Evolutionary conservation across 2,888 invertebrate genomes (phyloP).

Genomic region (Tipula confusa): DNA sequence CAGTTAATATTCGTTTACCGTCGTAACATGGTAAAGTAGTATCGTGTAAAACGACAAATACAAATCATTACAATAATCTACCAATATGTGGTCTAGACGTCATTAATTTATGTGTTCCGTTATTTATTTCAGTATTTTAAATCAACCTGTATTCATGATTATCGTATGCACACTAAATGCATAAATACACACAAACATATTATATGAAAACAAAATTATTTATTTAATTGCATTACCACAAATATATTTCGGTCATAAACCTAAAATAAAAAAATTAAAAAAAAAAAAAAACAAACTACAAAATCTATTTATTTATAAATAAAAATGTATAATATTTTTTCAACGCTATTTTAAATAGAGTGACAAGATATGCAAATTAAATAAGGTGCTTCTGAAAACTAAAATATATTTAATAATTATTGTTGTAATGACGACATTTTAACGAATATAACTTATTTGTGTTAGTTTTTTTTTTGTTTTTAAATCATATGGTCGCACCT

Average conservation of each 20-base stretch:
- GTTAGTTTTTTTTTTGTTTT: not conserved
- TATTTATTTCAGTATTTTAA: not conserved
- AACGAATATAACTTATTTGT: not conserved
- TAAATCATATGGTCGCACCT: conserved; percentile 20
- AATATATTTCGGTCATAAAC: not conserved
- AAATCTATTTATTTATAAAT: not conserved
- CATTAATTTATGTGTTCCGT: not conserved
- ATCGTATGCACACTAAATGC: not conserved
- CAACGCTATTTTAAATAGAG: not conserved
- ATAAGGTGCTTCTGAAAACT: conserved; percentile 6
- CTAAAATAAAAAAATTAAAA: not conserved
- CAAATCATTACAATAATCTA: no score
- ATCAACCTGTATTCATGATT: not conserved
- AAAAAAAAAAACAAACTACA: no score
- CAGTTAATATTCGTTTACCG: no score
- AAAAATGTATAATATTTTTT: not conserved
- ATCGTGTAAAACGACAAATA: no score
- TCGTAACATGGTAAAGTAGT: no score
- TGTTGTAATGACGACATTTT: not conserved
- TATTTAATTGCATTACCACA: not conserved
- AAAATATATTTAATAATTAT: not conserved
- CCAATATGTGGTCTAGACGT: not conserved
- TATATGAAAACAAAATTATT: not conserved
- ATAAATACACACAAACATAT: not conserved
- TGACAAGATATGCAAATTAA: conserved; percentile 25